Evolutionary conservation across 2,888 invertebrate genomes (phyloP), one percentile per base, ranked within the genome.

Genomic region (Neoscelio sp.): DNA sequence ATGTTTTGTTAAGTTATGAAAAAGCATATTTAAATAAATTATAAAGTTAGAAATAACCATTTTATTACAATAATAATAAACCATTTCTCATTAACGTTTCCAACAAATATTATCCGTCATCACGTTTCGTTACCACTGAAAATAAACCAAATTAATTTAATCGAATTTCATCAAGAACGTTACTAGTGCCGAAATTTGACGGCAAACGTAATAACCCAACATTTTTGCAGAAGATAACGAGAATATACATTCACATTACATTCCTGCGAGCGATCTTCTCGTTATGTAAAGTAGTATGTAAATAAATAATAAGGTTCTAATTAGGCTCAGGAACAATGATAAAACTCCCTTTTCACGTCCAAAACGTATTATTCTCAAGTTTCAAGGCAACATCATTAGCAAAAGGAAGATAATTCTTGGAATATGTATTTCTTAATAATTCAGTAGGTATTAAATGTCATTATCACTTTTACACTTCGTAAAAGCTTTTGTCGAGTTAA

Each of bases 261-360:
- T 50, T 12, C 23, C 38, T 40, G 30, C 42, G 60, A 23, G 23
- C 67, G 30, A 60, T 60, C 5, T 46, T 20, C 71, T 70, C 77
- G 50, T 70, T 77, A 78, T 38, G 28, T 33, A 58, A 71, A 78
- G 77, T 67, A 68, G 50, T 52, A 30, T 52, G 13, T 67, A 71
- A 78, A 78, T 67, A 65, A 71, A 78, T 78, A 71, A 71, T 71
- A 78, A 67, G 71, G 60, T 67, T 60, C 71, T 71, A 78, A 78
- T 78, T 78, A 71, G 77, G 58, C 71, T 52, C 12, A 17, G 30
- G 42, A 78, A 65, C 60, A 67, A 71, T 71, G 58, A 78, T 54
- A 46, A 71, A 67, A 78, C 46, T 52, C 48, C 65, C 54, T 52
- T 60, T 56, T 44, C 60, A 67, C 60, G 54, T 60, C 15, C 40